These are phyloP conservation scores for Scalopus aquaticus DNA, from an alignment of 2,113 vertebrate species.

Conservation along the genomic window DNA sequence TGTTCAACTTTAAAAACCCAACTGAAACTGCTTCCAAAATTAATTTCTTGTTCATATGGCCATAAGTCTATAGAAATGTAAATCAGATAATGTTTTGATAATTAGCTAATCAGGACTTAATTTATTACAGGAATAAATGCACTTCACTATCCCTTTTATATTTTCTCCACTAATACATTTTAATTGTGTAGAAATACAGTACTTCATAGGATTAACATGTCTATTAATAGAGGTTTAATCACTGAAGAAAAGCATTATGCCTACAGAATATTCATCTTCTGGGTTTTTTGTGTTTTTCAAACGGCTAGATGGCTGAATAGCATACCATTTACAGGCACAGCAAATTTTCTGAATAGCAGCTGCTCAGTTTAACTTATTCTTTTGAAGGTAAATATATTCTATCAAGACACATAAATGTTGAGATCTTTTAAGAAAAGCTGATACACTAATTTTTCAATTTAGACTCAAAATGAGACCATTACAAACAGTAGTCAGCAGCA, in stretches of 20 bases:
- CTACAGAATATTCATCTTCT: conserved; percentile 59
- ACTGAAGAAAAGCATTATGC: conserved; percentile 78
- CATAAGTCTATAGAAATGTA: conserved; percentile 88
- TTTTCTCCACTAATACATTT: conserved; percentile 84
- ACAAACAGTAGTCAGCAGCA: conserved; percentile 5
- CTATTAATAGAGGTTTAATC: conserved; percentile 84
- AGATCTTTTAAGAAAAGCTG: conserved; percentile 55
- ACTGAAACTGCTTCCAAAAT: conserved; percentile 83
- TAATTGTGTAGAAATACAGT: conserved; percentile 85
- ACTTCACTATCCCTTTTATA: conserved; percentile 83
- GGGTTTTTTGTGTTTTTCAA: conserved; percentile 71
- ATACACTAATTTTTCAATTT: conserved; percentile 36
- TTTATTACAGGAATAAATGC: conserved; percentile 83
- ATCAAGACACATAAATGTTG: conserved; percentile 2
- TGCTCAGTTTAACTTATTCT: conserved; percentile 78
- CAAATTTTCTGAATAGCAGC: conserved; percentile 79
- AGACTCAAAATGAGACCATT: conserved; percentile 45
- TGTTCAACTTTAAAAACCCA: conserved; percentile 75
- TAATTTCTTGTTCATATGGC: conserved; percentile 86
- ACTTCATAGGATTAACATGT: conserved; percentile 85
- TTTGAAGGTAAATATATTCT: conserved; percentile 41
- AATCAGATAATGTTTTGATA: conserved; percentile 89
- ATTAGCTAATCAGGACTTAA: conserved; percentile 87
- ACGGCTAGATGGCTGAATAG: conserved; percentile 79
- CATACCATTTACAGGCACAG: conserved; percentile 71